Evolutionary conservation across 1,140 invertebrate species (phyloP), one percentile per base, ranked within the genome.

Genomic region (Drosophila sp.): DNA sequence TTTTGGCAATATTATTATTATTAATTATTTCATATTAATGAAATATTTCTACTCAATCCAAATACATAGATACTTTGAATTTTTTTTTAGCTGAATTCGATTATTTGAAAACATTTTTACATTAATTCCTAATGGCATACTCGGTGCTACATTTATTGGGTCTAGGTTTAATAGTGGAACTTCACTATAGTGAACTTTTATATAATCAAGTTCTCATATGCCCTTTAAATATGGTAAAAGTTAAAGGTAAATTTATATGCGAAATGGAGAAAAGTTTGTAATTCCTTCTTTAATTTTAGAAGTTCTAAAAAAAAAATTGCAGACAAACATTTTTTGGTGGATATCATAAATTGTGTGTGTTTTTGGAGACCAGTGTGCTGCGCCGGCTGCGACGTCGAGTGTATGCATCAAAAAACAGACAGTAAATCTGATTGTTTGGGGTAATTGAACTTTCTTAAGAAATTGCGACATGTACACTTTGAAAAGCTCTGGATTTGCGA

Each of bases 361-460:
- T n/a, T 10, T 38, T 44, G 4, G 3, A 2, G 5, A 1, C 64
- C 78, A 72, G 60, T 70, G 60, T 67, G 60, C 66, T 40, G 55
- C 35, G 63, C 64, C 10, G 65, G 38, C 61, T 55, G 65, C 63
- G 38, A 58, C 82, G 78, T 81, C 84, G 84, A 87, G 79, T 87
- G 79, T 87, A 87, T 87, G 83, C 83, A 87, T 87, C 84, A 87
- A 87, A 87, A 90, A 91, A 91, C 90, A 90, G 90, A 91, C 90
- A 91, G 90, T 91, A 91, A 91, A 91, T 91, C 83, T 91, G 90
- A 91, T 91, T 91, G 90, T 91, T 91, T 91, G 90, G 84, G 90
- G 90, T 91, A 91, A 91, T 91, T 91, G 90, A 91, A 91, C 90
- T 91, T 91, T 91, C 90, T 91, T 91, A 91, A 91, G 90, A 91